phyloP scores from a whole-genome alignment of 92 coral and sea anemone species.

The Palythoa caribaeorum region DNA sequence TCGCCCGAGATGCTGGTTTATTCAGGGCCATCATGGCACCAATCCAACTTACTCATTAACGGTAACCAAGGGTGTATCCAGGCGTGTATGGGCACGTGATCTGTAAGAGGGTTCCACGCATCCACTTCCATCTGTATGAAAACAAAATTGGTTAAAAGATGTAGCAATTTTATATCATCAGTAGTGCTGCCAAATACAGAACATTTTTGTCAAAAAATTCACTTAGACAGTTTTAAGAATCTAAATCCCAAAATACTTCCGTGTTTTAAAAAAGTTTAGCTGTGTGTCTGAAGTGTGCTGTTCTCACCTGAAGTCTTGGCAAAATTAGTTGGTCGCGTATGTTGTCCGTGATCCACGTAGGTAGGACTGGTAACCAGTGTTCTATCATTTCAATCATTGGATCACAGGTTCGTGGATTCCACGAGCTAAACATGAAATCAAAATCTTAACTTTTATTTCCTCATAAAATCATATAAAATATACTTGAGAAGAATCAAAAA shows the following conservation, averaged over 20 bases:
- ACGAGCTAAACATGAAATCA: conserved; percentile 61
- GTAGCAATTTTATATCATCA: too few relatives aligned
- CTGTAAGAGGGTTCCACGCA: conserved; percentile 95
- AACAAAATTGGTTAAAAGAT: neutral
- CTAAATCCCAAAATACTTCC: too few relatives aligned
- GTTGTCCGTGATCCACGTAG: conserved; percentile 92
- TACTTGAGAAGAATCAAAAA: too few relatives aligned
- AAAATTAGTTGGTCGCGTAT: conserved; percentile 86
- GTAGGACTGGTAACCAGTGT: conserved; percentile 89
- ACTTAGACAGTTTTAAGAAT: too few relatives aligned
- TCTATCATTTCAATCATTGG: conserved; percentile 81
- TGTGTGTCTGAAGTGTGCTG: neutral
- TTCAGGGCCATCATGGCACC: too few relatives aligned
- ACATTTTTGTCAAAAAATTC: too few relatives aligned
- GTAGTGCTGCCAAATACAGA: too few relatives aligned
- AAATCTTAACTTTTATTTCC: neutral
- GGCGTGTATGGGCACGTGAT: conserved; percentile 91
- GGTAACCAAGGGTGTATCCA: conserved; percentile 99
- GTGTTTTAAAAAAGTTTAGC: neutral
- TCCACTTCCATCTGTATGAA: conserved; percentile 82
- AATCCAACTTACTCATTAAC: conserved; percentile 76
- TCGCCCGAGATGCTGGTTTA: too few relatives aligned
- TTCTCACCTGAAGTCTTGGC: conserved; percentile 90
- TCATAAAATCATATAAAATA: too few relatives aligned
- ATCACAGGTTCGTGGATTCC: conserved; percentile 87